These are phyloP conservation scores for Pseudorectes ferrugineus DNA, from an alignment of 2,113 vertebrate genomes.

Conservation along the genomic window DNA sequence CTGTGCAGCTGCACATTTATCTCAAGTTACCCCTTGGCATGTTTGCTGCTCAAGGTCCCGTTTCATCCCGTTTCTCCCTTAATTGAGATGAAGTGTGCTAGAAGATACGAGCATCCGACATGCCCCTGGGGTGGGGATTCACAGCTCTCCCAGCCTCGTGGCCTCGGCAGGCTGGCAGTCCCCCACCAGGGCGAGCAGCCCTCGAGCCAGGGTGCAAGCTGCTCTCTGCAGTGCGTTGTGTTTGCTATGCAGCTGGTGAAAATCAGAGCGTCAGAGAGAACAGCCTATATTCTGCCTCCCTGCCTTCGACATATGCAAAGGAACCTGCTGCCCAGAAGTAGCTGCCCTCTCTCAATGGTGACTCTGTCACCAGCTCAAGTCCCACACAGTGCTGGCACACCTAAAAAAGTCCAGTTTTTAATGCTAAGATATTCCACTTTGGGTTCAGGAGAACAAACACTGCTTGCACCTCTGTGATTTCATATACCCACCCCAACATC, in stretches of 20 bases:
- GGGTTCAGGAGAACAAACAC: neutral
- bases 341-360: neutral
- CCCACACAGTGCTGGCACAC: neutral
- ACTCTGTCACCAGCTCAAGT: neutral
- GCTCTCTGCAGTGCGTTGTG: neutral
- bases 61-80: neutral
- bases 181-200: rapidly evolving
- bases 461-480: constrained; percentile 42
- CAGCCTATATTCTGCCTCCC: neutral
- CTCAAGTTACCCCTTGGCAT: neutral
- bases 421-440: neutral
- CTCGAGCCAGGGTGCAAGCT: rapidly evolving
- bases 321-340: neutral
- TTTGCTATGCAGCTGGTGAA: neutral
- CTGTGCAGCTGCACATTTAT: neutral
- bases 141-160: rapidly evolving
- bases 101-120: rapidly evolving
- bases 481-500: neutral
- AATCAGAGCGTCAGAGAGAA: neutral
- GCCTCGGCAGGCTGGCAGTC: rapidly evolving
- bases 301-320: neutral
- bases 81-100: neutral
- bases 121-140: neutral
- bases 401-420: neutral
- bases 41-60: neutral